Percentiles rank a stretch among this genome's conserved stretches.
phyloP scores from a whole-genome alignment of 2,888 invertebrate genomes.

The Lissocephala sabroskyi region DNA sequence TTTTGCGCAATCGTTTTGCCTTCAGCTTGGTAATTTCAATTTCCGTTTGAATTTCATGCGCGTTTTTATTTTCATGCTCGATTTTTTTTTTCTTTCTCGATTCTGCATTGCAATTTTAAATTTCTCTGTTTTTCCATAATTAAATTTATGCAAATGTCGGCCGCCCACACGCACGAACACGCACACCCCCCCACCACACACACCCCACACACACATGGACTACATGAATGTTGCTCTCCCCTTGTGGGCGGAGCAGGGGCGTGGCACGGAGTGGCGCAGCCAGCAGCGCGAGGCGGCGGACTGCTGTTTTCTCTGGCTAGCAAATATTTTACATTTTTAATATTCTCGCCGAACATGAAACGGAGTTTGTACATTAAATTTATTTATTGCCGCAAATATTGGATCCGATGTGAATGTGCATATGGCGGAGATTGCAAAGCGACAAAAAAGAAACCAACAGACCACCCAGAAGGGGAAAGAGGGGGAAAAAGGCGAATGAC shows the following conservation, averaged over 20 bases:
- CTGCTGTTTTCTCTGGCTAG: conserved; percentile 45
- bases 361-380: conserved; percentile 64
- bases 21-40: conserved; percentile 43
- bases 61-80: too few species aligned
- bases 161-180: conserved; percentile 20
- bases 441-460: too few species aligned
- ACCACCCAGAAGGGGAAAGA: too few species aligned
- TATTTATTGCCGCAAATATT: conserved; percentile 68
- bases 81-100: conserved; percentile 25
- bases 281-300: too few species aligned
- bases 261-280: too few species aligned
- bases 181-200: conserved; percentile 8
- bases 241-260: too few species aligned
- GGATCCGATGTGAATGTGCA: conserved; percentile 64
- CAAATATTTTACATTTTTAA: conserved; percentile 67
- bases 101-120: conserved; percentile 52
- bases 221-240: conserved; percentile 34
- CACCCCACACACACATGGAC: conserved; percentile 14
- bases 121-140: conserved; percentile 55
- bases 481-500: too few species aligned
- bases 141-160: conserved; percentile 64
- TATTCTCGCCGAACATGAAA: conserved; percentile 57
- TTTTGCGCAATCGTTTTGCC: conserved; percentile 25
- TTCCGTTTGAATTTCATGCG: conserved; percentile 42
- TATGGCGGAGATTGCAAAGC: too few species aligned